Evolutionary conservation across 2,113 vertebrate genomes (phyloP).

Genomic region (Cnemophilus loriae): DNA sequence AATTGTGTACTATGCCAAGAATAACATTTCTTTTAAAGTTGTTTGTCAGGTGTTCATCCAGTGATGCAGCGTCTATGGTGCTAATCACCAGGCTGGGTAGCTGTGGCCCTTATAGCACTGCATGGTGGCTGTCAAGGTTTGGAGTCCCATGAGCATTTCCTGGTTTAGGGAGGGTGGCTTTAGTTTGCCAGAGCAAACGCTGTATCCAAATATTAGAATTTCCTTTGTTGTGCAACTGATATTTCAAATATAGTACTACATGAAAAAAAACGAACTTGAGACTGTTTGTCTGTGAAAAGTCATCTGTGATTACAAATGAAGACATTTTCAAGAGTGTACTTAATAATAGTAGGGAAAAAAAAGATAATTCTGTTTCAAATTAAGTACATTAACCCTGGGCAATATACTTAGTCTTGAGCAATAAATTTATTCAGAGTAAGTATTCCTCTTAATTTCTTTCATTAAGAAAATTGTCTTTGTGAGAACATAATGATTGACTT

Average conservation of each 20-base stretch:
- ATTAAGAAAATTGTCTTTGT: not conserved
- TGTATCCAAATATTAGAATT: not conserved
- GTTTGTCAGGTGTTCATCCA: not conserved
- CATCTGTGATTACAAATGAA: not conserved
- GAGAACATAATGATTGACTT: conserved; percentile 38
- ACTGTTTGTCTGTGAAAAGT: not conserved
- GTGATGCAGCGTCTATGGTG: not conserved
- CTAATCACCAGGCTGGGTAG: not conserved
- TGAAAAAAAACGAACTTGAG: not conserved
- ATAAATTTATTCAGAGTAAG: not conserved
- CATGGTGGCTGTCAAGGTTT: not conserved
- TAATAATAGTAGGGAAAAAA: not conserved
- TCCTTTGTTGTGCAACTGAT: not conserved
- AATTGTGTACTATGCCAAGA: not conserved
- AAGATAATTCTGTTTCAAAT: not conserved
- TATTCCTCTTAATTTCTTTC: conserved; percentile 26
- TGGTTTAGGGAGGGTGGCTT: not conserved
- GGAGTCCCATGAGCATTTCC: not conserved
- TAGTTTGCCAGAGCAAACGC: not conserved
- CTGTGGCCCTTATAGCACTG: not conserved
- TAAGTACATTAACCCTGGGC: not conserved
- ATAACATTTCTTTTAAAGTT: not conserved
- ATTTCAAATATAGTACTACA: not conserved
- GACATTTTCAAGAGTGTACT: not conserved
- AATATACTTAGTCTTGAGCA: not conserved